Percentiles rank a stretch among this genome's conserved stretches.
Evolutionary conservation across 2,797 vertebrate genomes (phyloP).

Genomic region (Neosilurus hyrtlii): DNA sequence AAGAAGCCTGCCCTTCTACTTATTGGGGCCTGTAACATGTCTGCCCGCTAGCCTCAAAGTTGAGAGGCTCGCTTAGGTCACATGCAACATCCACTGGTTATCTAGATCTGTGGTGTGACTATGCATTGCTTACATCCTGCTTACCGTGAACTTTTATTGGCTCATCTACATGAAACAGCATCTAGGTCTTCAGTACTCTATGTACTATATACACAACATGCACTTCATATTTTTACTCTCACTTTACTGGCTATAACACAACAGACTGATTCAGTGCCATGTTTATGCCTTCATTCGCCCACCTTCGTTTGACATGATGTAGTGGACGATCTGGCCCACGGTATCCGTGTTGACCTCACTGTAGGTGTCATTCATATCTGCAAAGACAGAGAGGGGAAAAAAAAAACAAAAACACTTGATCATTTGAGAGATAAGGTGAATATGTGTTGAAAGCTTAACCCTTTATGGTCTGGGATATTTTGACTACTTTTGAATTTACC

Average conservation of each 20-base stretch:
- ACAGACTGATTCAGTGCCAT: neutral
- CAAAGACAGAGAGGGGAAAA: conserved; percentile 50
- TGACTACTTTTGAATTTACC: no score
- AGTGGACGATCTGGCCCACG: conserved; percentile 88
- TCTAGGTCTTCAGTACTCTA: neutral
- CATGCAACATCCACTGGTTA: no score
- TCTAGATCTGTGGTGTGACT: no score
- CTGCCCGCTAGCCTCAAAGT: no score
- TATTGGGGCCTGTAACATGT: no score
- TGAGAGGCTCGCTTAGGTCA: no score
- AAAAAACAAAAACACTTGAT: neutral
- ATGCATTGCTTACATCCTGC: no score
- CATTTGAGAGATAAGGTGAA: neutral
- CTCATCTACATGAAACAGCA: no score
- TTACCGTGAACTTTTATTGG: no score
- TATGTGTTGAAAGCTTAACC: neutral
- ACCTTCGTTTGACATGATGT: conserved; percentile 99
- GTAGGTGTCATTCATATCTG: conserved; percentile 85
- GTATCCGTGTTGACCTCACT: conserved; percentile 88
- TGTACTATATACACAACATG: neutral
- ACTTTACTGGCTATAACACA: neutral
- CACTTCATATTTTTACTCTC: neutral
- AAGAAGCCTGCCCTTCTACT: no score
- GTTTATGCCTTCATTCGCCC: conserved; percentile 30
- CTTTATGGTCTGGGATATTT: no score